phyloP scores from a whole-genome alignment of 2,797 vertebrate genomes.

The Epinephelus malabaricus region DNA sequence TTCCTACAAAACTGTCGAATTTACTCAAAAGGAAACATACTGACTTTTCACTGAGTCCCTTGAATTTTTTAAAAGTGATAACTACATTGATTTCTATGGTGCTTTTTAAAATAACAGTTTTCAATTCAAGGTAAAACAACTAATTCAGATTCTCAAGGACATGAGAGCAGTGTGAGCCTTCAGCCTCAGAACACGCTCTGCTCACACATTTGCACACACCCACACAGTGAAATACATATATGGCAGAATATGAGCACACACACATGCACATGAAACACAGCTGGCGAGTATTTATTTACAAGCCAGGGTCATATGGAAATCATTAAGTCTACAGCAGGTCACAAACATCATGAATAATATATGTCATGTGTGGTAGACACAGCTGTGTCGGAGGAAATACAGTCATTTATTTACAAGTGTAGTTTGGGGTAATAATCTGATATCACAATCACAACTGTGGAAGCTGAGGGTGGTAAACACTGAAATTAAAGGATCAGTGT shows the following conservation, averaged over 20 bases:
- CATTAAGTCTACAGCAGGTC: not conserved
- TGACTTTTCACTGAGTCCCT: not conserved
- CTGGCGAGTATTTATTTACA: slow-evolving; percentile 4
- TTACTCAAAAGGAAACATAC: not conserved
- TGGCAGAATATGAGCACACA: not conserved
- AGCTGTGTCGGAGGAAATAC: too few species aligned
- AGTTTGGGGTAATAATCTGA: too few species aligned
- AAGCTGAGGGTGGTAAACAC: too few species aligned
- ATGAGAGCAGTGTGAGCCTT: not conserved
- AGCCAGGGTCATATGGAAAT: slow-evolving; percentile 13
- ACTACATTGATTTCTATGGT: not conserved
- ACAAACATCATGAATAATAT: slow-evolving; percentile 4
- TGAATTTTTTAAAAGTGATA: not conserved
- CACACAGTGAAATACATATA: not conserved
- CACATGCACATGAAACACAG: not conserved
- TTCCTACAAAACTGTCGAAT: not conserved
- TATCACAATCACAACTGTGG: too few species aligned
- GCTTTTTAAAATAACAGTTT: not conserved
- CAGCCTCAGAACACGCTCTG: not conserved
- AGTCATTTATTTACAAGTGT: too few species aligned
- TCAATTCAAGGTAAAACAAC: slow-evolving; percentile 1
- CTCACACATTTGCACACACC: slow-evolving; percentile 3
- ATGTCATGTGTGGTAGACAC: not conserved
- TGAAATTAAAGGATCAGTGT: too few species aligned
- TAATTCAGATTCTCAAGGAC: not conserved